phyloP scores from a whole-genome alignment of 1,140 invertebrate species.

The Saccostrea glomerata region DNA sequence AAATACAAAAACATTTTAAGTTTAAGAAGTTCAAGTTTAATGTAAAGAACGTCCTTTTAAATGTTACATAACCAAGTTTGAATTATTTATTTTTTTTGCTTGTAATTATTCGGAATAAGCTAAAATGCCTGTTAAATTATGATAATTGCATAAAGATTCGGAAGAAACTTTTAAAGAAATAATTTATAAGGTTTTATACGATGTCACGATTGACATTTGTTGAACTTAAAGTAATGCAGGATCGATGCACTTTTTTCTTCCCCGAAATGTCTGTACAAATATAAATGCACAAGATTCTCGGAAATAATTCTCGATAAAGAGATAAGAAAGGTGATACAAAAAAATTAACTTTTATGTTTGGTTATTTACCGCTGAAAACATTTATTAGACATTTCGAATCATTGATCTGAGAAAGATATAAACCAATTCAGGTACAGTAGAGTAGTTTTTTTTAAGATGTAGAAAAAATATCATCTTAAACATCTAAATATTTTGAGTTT shows the following conservation, averaged over 20 bases:
- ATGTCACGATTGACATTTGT: not conserved
- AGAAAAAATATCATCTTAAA: too few relatives aligned
- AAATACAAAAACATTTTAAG: not conserved
- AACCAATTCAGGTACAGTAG: not conserved
- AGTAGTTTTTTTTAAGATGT: not conserved
- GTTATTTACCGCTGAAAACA: not conserved
- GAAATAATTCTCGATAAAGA: too few relatives aligned
- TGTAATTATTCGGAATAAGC: not conserved
- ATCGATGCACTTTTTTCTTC: not conserved
- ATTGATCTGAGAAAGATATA: not conserved
- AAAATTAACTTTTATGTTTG: too few relatives aligned
- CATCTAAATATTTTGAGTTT: not conserved
- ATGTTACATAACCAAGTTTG: not conserved
- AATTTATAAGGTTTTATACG: not conserved
- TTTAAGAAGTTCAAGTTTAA: not conserved
- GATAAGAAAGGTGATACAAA: too few relatives aligned
- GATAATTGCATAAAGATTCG: not conserved
- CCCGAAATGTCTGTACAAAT: not conserved
- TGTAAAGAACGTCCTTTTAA: not conserved
- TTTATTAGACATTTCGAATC: not conserved
- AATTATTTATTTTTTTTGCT: not conserved
- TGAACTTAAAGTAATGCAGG: not conserved
- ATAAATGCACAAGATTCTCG: not conserved
- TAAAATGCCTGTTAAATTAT: not conserved
- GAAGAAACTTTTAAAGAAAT: not conserved